phyloP scores from a whole-genome alignment of 2,797 vertebrate species.

The Austrolebias charrua region DNA sequence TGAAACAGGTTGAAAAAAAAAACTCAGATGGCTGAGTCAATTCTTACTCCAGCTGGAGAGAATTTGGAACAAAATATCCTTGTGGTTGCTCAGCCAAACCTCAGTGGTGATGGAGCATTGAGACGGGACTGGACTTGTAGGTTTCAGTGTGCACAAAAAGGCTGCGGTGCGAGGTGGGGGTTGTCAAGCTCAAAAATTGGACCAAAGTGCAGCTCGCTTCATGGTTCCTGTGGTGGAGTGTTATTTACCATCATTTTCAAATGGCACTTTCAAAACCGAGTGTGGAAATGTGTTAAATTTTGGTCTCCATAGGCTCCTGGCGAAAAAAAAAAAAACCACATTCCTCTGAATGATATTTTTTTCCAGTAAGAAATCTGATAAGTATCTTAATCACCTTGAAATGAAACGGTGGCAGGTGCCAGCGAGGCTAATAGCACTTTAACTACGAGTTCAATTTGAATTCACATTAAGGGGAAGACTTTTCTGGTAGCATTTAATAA shows the following conservation, averaged over 20 bases:
- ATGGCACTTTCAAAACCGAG: constrained; percentile 76
- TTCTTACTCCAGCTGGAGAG: constrained; percentile 71
- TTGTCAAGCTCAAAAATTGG: constrained; percentile 65
- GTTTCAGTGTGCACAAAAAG: constrained; percentile 47
- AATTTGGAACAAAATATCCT: constrained; percentile 78
- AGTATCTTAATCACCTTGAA: constrained; percentile 68
- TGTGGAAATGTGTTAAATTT: constrained; percentile 77
- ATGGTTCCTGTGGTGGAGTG: constrained; percentile 66
- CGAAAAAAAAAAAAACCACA: constrained; percentile 13
- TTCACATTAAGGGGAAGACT: constrained; percentile 29
- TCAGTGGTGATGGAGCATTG: constrained; percentile 70
- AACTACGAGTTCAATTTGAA: constrained; percentile 27
- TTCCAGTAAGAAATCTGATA: constrained; percentile 58
- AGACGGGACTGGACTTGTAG: constrained; percentile 54
- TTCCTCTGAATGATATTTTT: constrained; percentile 48
- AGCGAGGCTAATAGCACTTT: constrained; percentile 42
- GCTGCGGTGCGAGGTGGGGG: constrained; percentile 1
- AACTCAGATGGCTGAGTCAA: constrained; percentile 43
- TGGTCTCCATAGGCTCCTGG: constrained; percentile 56
- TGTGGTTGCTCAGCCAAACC: constrained; percentile 68
- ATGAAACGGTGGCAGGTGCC: constrained; percentile 59
- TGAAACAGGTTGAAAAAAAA: constrained; percentile 20
- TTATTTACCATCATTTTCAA: constrained; percentile 74
- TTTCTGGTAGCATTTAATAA: constrained; percentile 40
- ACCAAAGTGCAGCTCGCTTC: constrained; percentile 67